Evolutionary conservation across 2,888 invertebrate genomes (phyloP), one percentile per base, ranked within the genome.

Genomic region (Sesamia inferens): DNA sequence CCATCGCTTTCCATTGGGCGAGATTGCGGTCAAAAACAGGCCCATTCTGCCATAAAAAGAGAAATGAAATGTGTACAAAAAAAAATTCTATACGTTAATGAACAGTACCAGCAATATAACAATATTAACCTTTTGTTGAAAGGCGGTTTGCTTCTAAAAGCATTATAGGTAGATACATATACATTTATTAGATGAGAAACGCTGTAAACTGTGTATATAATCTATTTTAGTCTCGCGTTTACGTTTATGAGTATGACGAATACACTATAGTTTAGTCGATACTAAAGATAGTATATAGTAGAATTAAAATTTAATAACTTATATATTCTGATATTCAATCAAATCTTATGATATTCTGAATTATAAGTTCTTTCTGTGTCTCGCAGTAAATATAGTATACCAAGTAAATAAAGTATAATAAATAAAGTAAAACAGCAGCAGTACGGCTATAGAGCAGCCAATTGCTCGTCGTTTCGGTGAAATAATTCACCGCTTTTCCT

Each of bases 201-300:
- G 47, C 44, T 39, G 22, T 68, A 31, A 59, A 24, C 51, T 58
- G 11, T 58, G 11, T 67, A 16, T 42, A 24, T 58, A 16, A 14
- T 55, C 14, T 68, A 64, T 77, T 76, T 72, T 24, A 58, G 55
- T 68, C 22, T 65, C 31, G 22, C 59, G 16, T 78, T 71, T 55
- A 57, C 22, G 14, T 68, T 70, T 65, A 61, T 5, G 61, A 57
- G 11, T n/a, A 42, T 39, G 44, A 59, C 42, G 31, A 22, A 58
- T 58, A 54, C 51, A 3, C 22, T 54, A 44, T 44, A 51, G 24
- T 19, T 44, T 44, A 24, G 14, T 70, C n/a, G 1, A 31, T 31
- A 31, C 31, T 31, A 31, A 31, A 31, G 31, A 31, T 31, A 31
- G 31, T 31, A 31, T 31, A 31, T 31, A 31, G 31, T 31, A 31